These are phyloP conservation scores for Tetraneura akinire DNA, from an alignment of 1,140 invertebrate species.

Conservation along the genomic window DNA sequence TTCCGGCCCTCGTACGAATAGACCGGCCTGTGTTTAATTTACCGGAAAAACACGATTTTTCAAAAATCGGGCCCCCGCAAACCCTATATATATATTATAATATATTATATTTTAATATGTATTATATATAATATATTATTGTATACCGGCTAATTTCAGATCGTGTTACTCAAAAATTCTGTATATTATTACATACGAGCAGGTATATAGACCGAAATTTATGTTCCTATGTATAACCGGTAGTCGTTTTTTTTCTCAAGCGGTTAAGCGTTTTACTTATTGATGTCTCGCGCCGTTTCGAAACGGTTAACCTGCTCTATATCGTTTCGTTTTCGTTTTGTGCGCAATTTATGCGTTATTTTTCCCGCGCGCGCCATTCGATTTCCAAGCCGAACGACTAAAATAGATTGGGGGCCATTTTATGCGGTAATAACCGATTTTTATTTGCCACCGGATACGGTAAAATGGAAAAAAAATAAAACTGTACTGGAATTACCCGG, in stretches of 20 bases:
- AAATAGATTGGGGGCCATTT: conserved; percentile 46
- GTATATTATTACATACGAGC: too few relatives aligned
- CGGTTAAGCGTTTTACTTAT: neutral
- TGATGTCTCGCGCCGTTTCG: neutral
- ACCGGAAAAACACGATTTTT: conserved; percentile 49
- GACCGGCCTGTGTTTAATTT: conserved; percentile 34
- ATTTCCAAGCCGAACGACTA: conserved; percentile 16
- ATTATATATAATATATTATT: too few relatives aligned
- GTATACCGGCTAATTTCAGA: conserved; percentile 32
- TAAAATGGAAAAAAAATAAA: neutral
- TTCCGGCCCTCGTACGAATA: conserved; percentile 29
- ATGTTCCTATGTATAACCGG: too few relatives aligned
- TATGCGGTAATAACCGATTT: conserved; percentile 51
- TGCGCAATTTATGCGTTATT: neutral
- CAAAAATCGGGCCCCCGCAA: conserved; percentile 22
- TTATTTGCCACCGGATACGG: conserved; percentile 49
- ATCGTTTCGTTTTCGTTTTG: conserved; percentile 1
- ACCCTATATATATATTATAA: neutral
- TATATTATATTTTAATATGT: too few relatives aligned
- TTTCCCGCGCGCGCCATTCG: neutral
- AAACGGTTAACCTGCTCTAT: neutral
- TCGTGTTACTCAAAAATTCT: neutral
- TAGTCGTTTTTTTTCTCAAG: neutral
- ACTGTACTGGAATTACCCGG: conserved; percentile 34
- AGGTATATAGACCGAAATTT: neutral